phyloP scores from a whole-genome alignment of 30 jellyfish, hydroid and myxozoan genomes.

The Phacellophora camtschatica region DNA sequence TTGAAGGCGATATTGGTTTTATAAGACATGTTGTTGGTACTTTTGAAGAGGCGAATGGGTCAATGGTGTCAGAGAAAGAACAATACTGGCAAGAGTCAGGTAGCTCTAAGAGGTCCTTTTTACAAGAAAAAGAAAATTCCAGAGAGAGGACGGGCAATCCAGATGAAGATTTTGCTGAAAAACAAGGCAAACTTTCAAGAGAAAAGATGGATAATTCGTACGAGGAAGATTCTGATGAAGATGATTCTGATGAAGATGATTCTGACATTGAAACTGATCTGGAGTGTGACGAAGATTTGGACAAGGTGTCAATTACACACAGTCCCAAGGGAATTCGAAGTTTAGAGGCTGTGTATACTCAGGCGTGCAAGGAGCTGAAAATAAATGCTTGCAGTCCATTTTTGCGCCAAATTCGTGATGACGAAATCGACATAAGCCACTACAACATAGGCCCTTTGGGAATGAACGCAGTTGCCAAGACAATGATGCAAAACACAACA shows the following conservation, averaged over 20 bases:
- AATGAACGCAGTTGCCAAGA: slow-evolving; percentile 46
- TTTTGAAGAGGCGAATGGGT: too few relatives aligned
- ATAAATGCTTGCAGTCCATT: slow-evolving; percentile 50
- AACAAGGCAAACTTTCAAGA: too few relatives aligned
- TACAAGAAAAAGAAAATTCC: too few relatives aligned
- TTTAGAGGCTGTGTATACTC: slow-evolving; percentile 22
- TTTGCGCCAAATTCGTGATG: slow-evolving; percentile 44
- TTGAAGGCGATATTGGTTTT: slow-evolving; percentile 22
- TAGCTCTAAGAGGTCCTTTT: too few relatives aligned
- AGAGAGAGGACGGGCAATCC: too few relatives aligned
- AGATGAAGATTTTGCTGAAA: too few relatives aligned
- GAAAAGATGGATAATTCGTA: too few relatives aligned
- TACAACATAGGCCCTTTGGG: slow-evolving; percentile 69
- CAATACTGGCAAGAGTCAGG: too few relatives aligned
- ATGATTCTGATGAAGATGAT: background rate
- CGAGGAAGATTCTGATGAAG: background rate
- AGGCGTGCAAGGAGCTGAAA: slow-evolving; percentile 22
- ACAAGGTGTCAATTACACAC: background rate
- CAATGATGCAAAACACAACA: slow-evolving; percentile 21
- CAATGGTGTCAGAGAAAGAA: too few relatives aligned
- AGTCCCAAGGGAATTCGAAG: background rate
- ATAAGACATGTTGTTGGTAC: background rate
- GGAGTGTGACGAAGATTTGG: slow-evolving; percentile 45
- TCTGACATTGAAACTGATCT: slow-evolving; percentile 63
- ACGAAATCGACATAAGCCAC: slow-evolving; percentile 55